phyloP scores from a whole-genome alignment of 2,888 invertebrate genomes.

The Acrobasis suavella region DNA sequence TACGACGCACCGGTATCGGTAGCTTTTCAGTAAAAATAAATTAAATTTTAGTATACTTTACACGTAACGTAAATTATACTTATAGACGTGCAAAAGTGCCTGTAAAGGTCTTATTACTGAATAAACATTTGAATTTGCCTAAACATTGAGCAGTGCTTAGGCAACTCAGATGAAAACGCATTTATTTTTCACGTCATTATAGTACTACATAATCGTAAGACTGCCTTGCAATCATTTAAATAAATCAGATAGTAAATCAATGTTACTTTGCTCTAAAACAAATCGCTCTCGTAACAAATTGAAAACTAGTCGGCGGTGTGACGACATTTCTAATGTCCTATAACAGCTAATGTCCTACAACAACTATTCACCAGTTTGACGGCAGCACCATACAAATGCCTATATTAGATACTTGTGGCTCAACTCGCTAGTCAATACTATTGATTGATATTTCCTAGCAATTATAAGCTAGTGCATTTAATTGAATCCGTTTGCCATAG shows the following conservation, averaged over 20 bases:
- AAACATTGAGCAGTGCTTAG: too few relatives aligned
- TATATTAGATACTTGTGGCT: not conserved
- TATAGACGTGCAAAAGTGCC: too few relatives aligned
- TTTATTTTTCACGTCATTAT: not conserved
- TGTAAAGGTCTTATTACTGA: too few relatives aligned
- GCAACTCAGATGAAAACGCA: too few relatives aligned
- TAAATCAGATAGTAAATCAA: too few relatives aligned
- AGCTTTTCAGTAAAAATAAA: too few relatives aligned
- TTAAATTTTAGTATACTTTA: too few relatives aligned
- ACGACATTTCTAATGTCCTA: constrained; percentile 15
- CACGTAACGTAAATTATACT: too few relatives aligned
- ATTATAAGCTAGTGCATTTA: constrained; percentile 8
- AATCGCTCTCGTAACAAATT: constrained; percentile 4
- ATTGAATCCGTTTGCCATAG: constrained; percentile 10
- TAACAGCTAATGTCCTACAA: constrained; percentile 11
- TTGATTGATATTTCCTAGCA: constrained; percentile 17
- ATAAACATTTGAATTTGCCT: too few relatives aligned
- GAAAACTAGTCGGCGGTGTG: not conserved
- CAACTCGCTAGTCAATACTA: not conserved
- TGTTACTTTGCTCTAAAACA: not conserved
- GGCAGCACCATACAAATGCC: constrained; percentile 18
- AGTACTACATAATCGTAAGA: not conserved
- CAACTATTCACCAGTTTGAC: constrained; percentile 2
- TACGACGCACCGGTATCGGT: too few relatives aligned
- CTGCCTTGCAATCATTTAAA: not conserved